Evolutionary conservation across 1,140 invertebrate genomes (phyloP).

Genomic region (Leucophenga varia): DNA sequence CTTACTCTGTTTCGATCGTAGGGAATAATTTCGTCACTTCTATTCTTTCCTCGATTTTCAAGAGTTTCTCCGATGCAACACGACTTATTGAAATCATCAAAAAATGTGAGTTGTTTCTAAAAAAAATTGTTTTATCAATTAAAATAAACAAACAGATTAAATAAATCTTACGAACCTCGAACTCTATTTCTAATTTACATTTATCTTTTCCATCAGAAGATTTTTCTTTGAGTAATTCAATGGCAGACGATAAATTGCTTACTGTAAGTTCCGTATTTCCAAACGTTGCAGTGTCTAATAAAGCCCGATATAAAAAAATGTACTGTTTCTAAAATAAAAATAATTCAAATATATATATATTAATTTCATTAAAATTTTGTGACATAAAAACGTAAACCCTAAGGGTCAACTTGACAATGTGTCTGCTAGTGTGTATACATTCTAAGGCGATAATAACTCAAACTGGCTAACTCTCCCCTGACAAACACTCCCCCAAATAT

Average conservation of each 20-base stretch:
- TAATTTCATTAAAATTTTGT: not conserved
- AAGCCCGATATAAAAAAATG: slow-evolving; percentile 92
- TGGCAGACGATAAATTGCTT: slow-evolving; percentile 66
- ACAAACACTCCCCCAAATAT: too few species aligned
- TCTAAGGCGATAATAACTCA: too few species aligned
- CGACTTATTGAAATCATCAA: slow-evolving; percentile 77
- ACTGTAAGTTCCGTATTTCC: slow-evolving; percentile 88
- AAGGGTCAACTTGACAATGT: too few species aligned
- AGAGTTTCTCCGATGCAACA: slow-evolving; percentile 78
- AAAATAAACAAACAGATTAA: slow-evolving; percentile 4
- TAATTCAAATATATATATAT: not conserved
- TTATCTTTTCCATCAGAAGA: slow-evolving; percentile 59
- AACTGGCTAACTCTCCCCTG: too few species aligned
- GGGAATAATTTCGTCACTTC: slow-evolving; percentile 83
- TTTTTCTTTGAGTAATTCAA: slow-evolving; percentile 70
- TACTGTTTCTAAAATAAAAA: slow-evolving; percentile 83
- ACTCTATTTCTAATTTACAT: slow-evolving; percentile 79
- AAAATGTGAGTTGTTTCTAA: slow-evolving; percentile 77
- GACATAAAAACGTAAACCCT: too few species aligned
- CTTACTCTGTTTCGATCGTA: slow-evolving; percentile 88
- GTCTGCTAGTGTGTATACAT: too few species aligned
- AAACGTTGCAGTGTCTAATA: slow-evolving; percentile 91
- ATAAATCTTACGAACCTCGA: slow-evolving; percentile 65
- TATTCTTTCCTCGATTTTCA: slow-evolving; percentile 86
- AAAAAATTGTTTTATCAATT: slow-evolving; percentile 22